Conservation (phyloP, 2,797 vertebrate genomes). For the Hybognathus amarus region DNA sequence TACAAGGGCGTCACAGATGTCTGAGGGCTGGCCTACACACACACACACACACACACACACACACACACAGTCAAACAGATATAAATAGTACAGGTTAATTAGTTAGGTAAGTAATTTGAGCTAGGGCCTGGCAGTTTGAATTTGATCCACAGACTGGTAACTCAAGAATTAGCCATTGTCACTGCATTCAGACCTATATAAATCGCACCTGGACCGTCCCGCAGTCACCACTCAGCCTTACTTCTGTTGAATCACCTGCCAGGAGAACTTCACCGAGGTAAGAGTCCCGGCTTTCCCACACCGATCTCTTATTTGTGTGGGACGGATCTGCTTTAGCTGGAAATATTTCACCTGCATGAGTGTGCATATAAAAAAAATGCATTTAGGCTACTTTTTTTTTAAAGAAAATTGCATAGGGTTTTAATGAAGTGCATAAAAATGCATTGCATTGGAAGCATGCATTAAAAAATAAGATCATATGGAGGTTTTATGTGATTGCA, state of each 20-base stretch:
- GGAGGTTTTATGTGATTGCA: neutral
- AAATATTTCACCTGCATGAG: neutral
- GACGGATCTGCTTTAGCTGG: neutral
- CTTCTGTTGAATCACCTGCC: conserved; percentile 70
- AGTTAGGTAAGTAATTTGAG: conserved; percentile 92
- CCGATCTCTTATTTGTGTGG: neutral
- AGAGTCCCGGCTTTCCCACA: conserved; percentile 9
- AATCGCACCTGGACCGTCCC: conserved; percentile 78
- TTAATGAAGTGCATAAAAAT: neutral
- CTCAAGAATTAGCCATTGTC: conserved; percentile 89
- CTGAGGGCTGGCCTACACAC: conserved; percentile 61
- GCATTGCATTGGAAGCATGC: neutral
- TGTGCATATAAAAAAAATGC: neutral
- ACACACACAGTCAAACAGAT: conserved; percentile 66
- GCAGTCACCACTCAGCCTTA: conserved; percentile 75
- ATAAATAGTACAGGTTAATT: conserved; percentile 97
- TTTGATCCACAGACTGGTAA: conserved; percentile 93
- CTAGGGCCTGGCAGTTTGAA: conserved; percentile 84
- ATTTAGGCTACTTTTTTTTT: neutral
- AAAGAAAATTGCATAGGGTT: neutral
- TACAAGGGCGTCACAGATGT: conserved; percentile 70
- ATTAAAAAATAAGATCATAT: too few species aligned
- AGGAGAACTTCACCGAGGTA: conserved; percentile 60
- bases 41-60: conserved; percentile 54
- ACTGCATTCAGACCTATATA: conserved; percentile 91